Conservation (phyloP, 2,113 vertebrate species). For the Cavia porcellus region DNA sequence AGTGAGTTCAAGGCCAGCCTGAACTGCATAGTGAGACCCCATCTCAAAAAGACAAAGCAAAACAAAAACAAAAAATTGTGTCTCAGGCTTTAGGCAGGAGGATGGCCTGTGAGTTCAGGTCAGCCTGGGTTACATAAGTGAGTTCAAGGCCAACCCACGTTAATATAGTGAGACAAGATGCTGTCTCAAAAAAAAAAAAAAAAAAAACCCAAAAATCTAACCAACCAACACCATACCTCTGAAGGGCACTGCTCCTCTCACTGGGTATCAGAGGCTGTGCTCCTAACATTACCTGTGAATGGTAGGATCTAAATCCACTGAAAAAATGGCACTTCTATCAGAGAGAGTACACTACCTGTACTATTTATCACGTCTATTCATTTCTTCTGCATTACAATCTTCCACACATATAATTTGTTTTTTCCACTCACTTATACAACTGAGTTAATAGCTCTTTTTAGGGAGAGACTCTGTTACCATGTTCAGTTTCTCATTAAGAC, state of each 20-base stretch:
- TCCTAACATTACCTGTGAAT: neutral
- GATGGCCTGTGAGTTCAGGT: neutral
- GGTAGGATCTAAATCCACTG: neutral
- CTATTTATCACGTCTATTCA: neutral
- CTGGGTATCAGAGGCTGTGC: neutral
- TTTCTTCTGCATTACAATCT: slow-evolving; percentile 25
- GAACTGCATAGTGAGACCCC: no score
- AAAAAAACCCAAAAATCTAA: fast-evolving
- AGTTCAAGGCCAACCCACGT: neutral
- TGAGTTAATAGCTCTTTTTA: neutral
- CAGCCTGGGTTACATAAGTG: no score
- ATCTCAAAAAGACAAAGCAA: no score
- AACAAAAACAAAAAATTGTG: no score
- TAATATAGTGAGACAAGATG: neutral
- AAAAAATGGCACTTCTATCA: neutral
- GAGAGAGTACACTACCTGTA: neutral
- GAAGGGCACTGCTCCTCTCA: neutral
- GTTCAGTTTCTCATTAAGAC: neutral
- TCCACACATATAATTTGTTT: neutral
- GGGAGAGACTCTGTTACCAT: neutral
- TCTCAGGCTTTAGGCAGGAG: no score
- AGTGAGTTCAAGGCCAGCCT: no score
- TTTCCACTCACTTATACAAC: neutral
- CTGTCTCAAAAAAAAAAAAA: neutral
- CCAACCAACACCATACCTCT: neutral